A percentile compares a stretch with the other conserved stretches of the same genome.
These are phyloP conservation scores for Drosophila monieri DNA, from an alignment of 2,888 invertebrate species.

Conservation along the genomic window DNA sequence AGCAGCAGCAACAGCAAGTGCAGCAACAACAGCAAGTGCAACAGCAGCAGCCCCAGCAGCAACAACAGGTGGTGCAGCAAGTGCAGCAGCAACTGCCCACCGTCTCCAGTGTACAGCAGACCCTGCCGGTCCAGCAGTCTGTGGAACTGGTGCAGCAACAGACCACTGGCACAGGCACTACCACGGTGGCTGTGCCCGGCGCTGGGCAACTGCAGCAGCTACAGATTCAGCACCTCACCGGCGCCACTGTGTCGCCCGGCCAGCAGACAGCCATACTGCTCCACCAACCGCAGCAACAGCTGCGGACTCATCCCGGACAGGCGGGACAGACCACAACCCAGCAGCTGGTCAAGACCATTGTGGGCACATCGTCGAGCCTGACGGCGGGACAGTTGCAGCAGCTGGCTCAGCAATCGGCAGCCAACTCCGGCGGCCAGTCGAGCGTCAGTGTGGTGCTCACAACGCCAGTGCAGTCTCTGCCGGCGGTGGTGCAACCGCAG, in stretches of 20 bases:
- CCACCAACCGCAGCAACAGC: constrained; percentile 65
- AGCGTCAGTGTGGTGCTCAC: constrained; percentile 83
- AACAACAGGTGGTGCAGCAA: constrained; percentile 23
- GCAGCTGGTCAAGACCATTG: constrained; percentile 83
- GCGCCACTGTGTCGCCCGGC: constrained; percentile 51
- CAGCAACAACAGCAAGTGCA: constrained; percentile 53
- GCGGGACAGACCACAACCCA: constrained; percentile 64
- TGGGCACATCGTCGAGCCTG: constrained; percentile 74
- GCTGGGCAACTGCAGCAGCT: constrained; percentile 74
- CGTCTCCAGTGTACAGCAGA: constrained; percentile 65
- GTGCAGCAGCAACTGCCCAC: constrained; percentile 56
- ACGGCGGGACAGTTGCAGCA: constrained; percentile 85
- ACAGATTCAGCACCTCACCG: constrained; percentile 77
- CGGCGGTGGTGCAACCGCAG: constrained; percentile 69
- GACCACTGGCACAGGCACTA: constrained; percentile 43
- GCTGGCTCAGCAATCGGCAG: constrained; percentile 80
- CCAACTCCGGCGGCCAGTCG: constrained; percentile 41
- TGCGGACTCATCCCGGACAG: constrained; percentile 63
- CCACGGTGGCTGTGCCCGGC: constrained; percentile 55
- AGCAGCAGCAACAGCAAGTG: constrained; percentile 36
- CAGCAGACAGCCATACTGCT: constrained; percentile 79
- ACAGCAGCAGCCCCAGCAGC: constrained; percentile 51
- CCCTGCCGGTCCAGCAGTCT: constrained; percentile 53
- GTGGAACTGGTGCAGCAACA: constrained; percentile 60
- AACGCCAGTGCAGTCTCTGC: constrained; percentile 81